Base-by-base conservation (phyloP, 2,888 invertebrate species). In the Galerucella calmariensis region DNA sequence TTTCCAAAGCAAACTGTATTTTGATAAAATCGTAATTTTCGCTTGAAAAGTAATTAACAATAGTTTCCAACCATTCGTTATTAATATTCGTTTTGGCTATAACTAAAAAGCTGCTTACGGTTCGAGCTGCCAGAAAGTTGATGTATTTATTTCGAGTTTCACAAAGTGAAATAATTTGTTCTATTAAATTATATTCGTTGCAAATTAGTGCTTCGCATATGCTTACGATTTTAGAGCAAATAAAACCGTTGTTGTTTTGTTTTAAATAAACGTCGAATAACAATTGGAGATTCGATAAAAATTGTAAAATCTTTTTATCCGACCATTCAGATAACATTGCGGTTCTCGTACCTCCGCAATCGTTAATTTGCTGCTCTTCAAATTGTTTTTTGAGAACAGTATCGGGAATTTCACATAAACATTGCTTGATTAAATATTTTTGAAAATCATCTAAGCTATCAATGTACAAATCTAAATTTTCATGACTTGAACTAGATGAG, bases 201-300 rank as follows among this genome's bases (percentile, higher is more conserved):
- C 93, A 90, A 79, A 94, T 92, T 68, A 95, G 89, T 72, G 93
- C 92, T 83, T 95, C 94, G 86, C 95, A 95, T 24, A 95, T 92
- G 81, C 93, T 92, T 88, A 93, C 93, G 66, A 96, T 91, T 81
- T 93, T 91, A 58, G 94, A 92, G 87, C 96, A 96, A 86, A 96
- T 94, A 51, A 92, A 91, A 14, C 95, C 95, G 77, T 93, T 92
- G 68, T 92, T 91, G 82, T 95, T 95, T 86, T 96, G 96, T 85
- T 95, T 95, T 69, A 95, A 89, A 84, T 95, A 95, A 67, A 95
- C 91, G 85, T 95, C 95, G 84, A 95, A 95, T 79, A 96, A 89
- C 14, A 96, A 88, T 83, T 96, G 95, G 82, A 96, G 90, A 79
- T 94, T 94, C 75, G 95, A 95, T 77, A 96, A 89, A 84, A 95